A percentile compares a stretch with the other conserved stretches of the same genome.
Conservation (phyloP, 2,113 vertebrate species). For the Lates calcarifer region DNA sequence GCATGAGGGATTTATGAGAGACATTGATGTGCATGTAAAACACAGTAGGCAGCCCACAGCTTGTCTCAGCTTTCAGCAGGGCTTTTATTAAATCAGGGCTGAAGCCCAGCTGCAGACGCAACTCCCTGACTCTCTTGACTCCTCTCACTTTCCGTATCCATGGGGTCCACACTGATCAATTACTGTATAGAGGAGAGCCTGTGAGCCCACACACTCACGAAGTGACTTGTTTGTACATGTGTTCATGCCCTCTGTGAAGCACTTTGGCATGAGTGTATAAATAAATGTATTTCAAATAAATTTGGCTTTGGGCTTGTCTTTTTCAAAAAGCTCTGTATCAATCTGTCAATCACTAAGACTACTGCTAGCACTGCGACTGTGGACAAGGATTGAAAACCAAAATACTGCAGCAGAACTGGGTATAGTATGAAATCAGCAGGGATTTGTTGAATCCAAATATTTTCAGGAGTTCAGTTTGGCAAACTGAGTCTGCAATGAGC, state of each 20-base stretch:
- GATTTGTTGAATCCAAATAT: slow-evolving; percentile 63
- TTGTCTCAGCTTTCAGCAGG: slow-evolving; percentile 62
- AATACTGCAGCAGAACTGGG: slow-evolving; percentile 19
- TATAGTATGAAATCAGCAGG: slow-evolving; percentile 39
- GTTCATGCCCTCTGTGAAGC: slow-evolving; percentile 4
- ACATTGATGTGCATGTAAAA: slow-evolving; percentile 51
- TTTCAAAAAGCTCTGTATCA: slow-evolving; percentile 1
- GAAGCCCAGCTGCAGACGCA: slow-evolving; percentile 38
- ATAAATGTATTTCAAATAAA: not conserved
- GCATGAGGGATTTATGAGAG: slow-evolving; percentile 62
- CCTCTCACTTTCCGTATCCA: slow-evolving; percentile 26
- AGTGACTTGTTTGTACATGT: slow-evolving; percentile 1
- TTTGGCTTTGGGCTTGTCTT: not conserved
- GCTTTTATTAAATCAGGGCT: slow-evolving; percentile 37
- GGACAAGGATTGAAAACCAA: slow-evolving; percentile 27
- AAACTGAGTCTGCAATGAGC: slow-evolving; percentile 44
- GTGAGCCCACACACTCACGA: slow-evolving; percentile 1
- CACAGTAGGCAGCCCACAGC: slow-evolving; percentile 14
- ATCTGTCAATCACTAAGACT: slow-evolving; percentile 28
- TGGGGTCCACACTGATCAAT: not conserved
- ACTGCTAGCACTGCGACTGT: not conserved
- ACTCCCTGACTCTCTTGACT: slow-evolving; percentile 26
- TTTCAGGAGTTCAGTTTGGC: slow-evolving; percentile 52
- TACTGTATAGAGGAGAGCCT: not conserved
- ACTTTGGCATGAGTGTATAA: slow-evolving; percentile 7